These are phyloP conservation scores for Xenotilapia flavipinnis DNA, from an alignment of 2,113 vertebrate species.

Conservation along the genomic window DNA sequence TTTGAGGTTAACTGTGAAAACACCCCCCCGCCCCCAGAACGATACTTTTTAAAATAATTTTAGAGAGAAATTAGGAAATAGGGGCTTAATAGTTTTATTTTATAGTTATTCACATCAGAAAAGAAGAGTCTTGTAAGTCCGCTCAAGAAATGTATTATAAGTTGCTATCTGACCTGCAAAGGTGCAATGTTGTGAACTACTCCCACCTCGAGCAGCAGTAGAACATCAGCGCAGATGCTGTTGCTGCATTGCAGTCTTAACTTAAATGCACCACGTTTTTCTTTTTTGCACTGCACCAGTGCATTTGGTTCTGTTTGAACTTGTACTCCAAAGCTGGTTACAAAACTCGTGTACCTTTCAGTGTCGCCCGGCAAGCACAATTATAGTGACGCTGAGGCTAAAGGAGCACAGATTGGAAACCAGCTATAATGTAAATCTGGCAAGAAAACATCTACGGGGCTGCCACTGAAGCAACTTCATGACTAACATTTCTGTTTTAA, in stretches of 20 bases:
- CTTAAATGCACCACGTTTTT: neutral
- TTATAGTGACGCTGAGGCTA: neutral
- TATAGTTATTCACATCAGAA: neutral
- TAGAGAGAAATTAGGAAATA: neutral
- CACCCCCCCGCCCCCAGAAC: neutral
- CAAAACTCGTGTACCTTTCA: neutral
- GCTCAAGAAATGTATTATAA: neutral
- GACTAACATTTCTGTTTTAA: neutral
- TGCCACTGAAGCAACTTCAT: neutral
- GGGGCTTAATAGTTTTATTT: neutral
- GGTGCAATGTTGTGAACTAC: neutral
- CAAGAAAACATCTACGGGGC: neutral
- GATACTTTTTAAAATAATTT: neutral
- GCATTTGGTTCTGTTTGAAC: neutral
- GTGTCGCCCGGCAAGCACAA: neutral
- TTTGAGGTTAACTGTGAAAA: neutral
- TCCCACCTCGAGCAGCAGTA: neutral
- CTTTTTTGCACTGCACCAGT: constrained; percentile 10
- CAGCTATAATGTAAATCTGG: neutral
- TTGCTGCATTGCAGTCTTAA: constrained; percentile 51
- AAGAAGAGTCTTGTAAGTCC: neutral
- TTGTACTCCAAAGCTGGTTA: neutral
- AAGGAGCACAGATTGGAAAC: neutral
- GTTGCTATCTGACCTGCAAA: neutral
- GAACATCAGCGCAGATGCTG: constrained; percentile 13